A percentile compares a stretch with the other conserved stretches of the same genome.
Evolutionary conservation across 2,888 invertebrate species (phyloP).

Genomic region (Leucoptera coffeella): DNA sequence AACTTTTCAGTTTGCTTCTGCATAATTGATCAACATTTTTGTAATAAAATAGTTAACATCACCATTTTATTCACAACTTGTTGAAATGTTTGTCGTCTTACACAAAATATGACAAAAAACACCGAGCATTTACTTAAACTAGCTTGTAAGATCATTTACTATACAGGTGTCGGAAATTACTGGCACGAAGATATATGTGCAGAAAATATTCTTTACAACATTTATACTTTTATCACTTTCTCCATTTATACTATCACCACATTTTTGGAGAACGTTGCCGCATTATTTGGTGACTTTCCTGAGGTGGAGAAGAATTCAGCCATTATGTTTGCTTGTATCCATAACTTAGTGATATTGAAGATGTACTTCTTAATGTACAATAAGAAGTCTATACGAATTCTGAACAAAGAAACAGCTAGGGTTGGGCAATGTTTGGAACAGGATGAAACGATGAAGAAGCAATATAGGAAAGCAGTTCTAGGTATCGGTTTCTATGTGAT

Average conservation of each 20-base stretch:
- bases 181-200: conserved; percentile 22
- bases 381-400: conserved; percentile 26
- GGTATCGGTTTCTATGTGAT: conserved; percentile 22
- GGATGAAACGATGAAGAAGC: conserved; percentile 20
- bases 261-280: conserved; percentile 31
- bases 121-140: too few relatives aligned
- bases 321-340: conserved; percentile 33
- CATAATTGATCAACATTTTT: too few relatives aligned
- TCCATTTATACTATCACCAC: conserved; percentile 27
- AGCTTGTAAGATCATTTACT: conserved; percentile 30
- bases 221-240: conserved; percentile 21
- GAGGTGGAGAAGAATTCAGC: conserved; percentile 36
- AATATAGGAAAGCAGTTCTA: conserved; percentile 22
- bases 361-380: conserved; percentile 28
- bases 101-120: too few relatives aligned
- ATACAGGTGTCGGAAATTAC: conserved; percentile 27
- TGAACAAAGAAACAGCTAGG: conserved; percentile 27
- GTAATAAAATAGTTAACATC: too few relatives aligned
- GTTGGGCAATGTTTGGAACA: conserved; percentile 25
- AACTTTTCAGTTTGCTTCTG: too few relatives aligned
- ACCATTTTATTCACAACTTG: too few relatives aligned
- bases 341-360: conserved; percentile 30
- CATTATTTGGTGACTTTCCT: conserved; percentile 26
- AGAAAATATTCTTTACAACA: conserved; percentile 18
- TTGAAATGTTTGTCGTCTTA: too few relatives aligned